phyloP scores from a whole-genome alignment of 2,888 invertebrate genomes.

The Pyrgus malvae region DNA sequence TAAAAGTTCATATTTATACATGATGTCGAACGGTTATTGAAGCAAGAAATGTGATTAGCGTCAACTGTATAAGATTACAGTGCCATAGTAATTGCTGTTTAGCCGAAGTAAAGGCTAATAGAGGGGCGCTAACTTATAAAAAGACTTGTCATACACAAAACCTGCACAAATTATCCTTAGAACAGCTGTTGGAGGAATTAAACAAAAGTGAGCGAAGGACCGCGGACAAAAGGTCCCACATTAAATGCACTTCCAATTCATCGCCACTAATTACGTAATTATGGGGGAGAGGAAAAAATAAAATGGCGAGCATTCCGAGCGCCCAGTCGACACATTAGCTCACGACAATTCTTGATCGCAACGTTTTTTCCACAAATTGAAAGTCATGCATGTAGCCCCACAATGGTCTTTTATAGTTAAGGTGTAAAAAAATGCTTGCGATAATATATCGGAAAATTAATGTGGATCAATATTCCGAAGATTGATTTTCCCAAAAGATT shows the following conservation, averaged over 20 bases:
- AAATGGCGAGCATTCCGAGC: constrained; percentile 73
- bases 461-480: too few species aligned
- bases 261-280: constrained; percentile 80
- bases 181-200: constrained; percentile 69
- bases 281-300: constrained; percentile 63
- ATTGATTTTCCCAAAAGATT: too few species aligned
- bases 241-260: constrained; percentile 74
- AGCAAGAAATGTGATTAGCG: background rate
- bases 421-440: background rate
- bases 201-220: constrained; percentile 58
- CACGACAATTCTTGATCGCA: constrained; percentile 63
- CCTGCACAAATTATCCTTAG: constrained; percentile 51
- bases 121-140: constrained; percentile 4
- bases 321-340: constrained; percentile 71
- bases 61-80: background rate
- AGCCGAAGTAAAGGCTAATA: background rate
- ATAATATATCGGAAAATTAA: too few species aligned
- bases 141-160: constrained; percentile 38
- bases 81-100: background rate
- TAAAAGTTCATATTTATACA: background rate
- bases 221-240: constrained; percentile 72
- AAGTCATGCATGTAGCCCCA: constrained; percentile 52
- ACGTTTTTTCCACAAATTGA: constrained; percentile 60
- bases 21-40: background rate
- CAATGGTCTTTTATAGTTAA: background rate